phyloP scores from a whole-genome alignment of 2,888 invertebrate species.

The Agapostemon virescens region DNA sequence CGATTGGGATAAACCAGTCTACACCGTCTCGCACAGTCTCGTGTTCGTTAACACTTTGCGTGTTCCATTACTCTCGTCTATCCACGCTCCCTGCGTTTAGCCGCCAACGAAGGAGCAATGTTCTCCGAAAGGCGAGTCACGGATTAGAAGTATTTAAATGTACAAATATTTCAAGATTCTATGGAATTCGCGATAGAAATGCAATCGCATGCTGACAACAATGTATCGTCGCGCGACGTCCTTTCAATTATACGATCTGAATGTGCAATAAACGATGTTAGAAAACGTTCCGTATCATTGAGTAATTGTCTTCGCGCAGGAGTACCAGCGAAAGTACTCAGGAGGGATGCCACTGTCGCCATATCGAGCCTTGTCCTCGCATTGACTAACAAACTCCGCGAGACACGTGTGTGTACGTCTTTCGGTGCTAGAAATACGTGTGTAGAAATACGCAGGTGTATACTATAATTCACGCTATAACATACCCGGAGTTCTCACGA shows the following conservation, averaged over 20 bases:
- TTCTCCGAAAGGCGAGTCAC: no score
- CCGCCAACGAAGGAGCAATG: not conserved
- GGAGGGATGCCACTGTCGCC: not conserved
- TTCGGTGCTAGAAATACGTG: not conserved
- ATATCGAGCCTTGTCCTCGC: no score
- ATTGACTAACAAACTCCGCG: slow-evolving; percentile 5
- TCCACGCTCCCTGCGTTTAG: not conserved
- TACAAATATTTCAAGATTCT: no score
- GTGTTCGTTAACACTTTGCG: not conserved
- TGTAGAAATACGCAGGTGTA: not conserved
- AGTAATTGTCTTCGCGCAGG: not conserved
- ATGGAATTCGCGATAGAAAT: not conserved
- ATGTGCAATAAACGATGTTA: slow-evolving; percentile 18
- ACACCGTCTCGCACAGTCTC: not conserved
- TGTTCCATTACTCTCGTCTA: not conserved
- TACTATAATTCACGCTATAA: not conserved
- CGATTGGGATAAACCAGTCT: no score
- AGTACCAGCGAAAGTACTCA: not conserved
- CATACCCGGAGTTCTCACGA: not conserved
- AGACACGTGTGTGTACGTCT: not conserved
- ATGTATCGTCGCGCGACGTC: not conserved
- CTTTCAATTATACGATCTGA: not conserved
- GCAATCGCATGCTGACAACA: not conserved
- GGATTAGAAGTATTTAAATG: not conserved
- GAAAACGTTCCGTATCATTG: not conserved